A percentile compares a stretch with the other conserved stretches of the same genome.
Evolutionary conservation across 2,113 vertebrate genomes (phyloP).

Genomic region (Baryphthengus martii): DNA sequence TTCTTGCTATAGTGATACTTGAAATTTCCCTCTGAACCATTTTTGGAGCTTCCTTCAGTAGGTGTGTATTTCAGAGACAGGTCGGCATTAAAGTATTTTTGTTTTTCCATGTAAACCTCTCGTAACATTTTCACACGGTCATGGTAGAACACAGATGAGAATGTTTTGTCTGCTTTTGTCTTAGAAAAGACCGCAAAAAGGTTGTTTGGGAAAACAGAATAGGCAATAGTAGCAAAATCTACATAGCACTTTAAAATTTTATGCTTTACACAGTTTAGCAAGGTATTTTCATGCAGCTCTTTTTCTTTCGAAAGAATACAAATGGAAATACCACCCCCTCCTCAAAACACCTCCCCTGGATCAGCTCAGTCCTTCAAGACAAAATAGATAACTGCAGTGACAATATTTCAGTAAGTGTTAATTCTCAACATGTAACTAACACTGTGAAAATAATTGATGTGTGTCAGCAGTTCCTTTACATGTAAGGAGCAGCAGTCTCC

Average conservation of each 20-base stretch:
- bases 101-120: slow-evolving; percentile 62
- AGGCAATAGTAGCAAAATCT: background rate
- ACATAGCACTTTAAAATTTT: background rate
- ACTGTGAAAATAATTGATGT: background rate
- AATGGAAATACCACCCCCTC: background rate
- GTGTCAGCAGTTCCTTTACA: background rate
- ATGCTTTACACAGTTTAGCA: background rate
- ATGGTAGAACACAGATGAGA: slow-evolving; percentile 77
- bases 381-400: background rate
- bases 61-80: slow-evolving; percentile 76
- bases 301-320: background rate
- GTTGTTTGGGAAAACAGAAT: background rate
- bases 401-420: background rate
- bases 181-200: slow-evolving; percentile 47
- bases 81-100: background rate
- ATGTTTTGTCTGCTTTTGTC: slow-evolving; percentile 80
- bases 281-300: background rate
- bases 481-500: background rate
- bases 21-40: fast-evolving
- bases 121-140: slow-evolving; percentile 66
- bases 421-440: background rate
- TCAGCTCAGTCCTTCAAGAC: background rate
- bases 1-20: background rate
- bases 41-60: background rate
- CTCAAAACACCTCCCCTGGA: background rate